Conservation (phyloP, 2,797 vertebrate genomes). For the Propithecus deckenii region DNA sequence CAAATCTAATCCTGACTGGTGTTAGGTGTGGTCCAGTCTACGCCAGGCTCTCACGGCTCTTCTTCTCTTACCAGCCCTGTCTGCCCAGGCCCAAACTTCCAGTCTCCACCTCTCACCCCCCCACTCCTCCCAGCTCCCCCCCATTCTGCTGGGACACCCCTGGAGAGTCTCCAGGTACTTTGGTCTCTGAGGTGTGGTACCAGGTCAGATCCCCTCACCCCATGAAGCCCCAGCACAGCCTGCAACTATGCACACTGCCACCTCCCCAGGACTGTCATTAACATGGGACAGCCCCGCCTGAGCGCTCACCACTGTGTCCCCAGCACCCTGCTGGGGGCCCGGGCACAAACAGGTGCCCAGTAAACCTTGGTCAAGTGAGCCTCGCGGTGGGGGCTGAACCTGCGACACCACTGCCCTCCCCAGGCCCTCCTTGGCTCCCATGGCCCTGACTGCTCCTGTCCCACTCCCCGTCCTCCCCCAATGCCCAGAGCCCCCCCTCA, state of each 20-base stretch:
- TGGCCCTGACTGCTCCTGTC: background rate
- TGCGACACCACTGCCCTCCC: background rate
- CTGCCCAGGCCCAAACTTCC: rapidly evolving
- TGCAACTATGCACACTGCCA: background rate
- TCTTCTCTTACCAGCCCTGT: background rate
- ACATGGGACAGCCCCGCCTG: background rate
- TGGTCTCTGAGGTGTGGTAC: background rate
- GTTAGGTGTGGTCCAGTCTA: background rate
- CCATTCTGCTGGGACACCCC: background rate
- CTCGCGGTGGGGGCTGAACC: background rate
- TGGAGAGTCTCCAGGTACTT: background rate
- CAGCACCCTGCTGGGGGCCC: background rate
- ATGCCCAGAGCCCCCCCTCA: background rate
- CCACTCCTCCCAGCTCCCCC: background rate
- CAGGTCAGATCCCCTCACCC: background rate
- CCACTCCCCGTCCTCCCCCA: background rate
- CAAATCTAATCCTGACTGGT: background rate
- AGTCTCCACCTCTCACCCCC: background rate
- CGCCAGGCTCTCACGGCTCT: background rate
- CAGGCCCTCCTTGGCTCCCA: background rate
- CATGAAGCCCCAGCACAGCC: background rate
- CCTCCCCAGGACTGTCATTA: slow-evolving; percentile 13
- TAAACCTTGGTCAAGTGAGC: background rate
- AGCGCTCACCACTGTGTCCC: background rate
- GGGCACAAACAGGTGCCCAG: background rate